Conservation (phyloP, 2,888 invertebrate genomes). For the Drosophila parthenogenetica region DNA sequence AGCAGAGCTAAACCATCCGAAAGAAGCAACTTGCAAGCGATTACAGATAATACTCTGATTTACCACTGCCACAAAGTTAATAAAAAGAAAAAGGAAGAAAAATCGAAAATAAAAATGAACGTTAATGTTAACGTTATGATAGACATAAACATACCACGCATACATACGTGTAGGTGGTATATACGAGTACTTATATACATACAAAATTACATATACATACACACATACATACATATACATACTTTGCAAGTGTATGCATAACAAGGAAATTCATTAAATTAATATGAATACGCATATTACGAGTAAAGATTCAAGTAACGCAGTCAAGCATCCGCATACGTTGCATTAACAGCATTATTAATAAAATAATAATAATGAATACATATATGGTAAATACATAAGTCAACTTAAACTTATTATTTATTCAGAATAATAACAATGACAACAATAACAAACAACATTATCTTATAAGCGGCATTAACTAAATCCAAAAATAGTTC, state of each 20-base stretch:
- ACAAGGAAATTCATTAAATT: conserved; percentile 39
- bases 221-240: conserved; percentile 46
- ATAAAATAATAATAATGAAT: conserved; percentile 40
- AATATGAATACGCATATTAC: conserved; percentile 35
- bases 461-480: conserved; percentile 70
- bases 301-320: conserved; percentile 18
- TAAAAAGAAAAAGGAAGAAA: conserved; percentile 39
- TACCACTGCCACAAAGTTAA: conserved; percentile 82
- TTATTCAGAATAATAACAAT: conserved; percentile 73
- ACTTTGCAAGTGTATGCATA: conserved; percentile 53
- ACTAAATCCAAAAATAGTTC: conserved; percentile 83
- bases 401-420: conserved; percentile 74
- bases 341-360: conserved; percentile 56
- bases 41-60: conserved; percentile 77
- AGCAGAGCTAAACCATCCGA: conserved; percentile 32
- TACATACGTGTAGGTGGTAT: conserved; percentile 31
- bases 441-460: conserved; percentile 67
- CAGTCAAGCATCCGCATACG: conserved; percentile 46
- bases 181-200: conserved; percentile 18
- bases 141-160: conserved; percentile 51
- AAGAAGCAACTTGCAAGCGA: conserved; percentile 14
- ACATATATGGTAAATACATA: conserved; percentile 64
- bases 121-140: conserved; percentile 55
- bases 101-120: conserved; percentile 30
- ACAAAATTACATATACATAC: conserved; percentile 32